Conservation (phyloP, 2,797 vertebrate species). For the Enteromius viviparus region DNA sequence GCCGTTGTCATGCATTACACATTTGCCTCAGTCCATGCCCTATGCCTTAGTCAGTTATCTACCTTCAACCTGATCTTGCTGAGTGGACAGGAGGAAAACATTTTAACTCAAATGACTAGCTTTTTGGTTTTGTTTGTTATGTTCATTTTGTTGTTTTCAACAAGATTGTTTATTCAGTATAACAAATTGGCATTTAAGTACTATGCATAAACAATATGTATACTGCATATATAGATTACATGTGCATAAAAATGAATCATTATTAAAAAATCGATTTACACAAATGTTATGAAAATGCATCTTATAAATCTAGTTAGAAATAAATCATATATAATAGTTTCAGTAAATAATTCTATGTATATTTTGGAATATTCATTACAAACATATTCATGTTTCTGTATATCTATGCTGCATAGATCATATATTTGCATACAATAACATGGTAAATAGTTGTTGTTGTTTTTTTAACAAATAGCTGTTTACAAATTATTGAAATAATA, state of each 20-base stretch:
- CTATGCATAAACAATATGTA: neutral
- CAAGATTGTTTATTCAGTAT: neutral
- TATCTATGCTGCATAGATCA: neutral
- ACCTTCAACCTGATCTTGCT: neutral
- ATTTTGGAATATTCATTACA: neutral
- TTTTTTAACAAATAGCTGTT: neutral
- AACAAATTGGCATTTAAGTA: neutral
- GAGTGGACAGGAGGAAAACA: neutral
- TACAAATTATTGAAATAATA: neutral
- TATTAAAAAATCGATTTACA: neutral
- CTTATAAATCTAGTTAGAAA: neutral
- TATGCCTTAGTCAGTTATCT: neutral
- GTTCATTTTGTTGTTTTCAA: neutral
- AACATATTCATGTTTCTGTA: neutral
- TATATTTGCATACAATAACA: neutral
- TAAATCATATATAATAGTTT: neutral
- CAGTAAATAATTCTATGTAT: neutral
- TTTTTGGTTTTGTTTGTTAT: neutral
- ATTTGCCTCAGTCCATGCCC: slow-evolving; percentile 5
- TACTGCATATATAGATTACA: neutral
- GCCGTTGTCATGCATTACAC: neutral
- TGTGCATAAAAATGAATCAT: neutral
- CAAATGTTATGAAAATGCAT: neutral
- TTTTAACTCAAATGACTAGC: neutral
- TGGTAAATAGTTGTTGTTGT: neutral